Conservation (phyloP, 64 coral and sea anemone genomes). For the Porites australiensis region DNA sequence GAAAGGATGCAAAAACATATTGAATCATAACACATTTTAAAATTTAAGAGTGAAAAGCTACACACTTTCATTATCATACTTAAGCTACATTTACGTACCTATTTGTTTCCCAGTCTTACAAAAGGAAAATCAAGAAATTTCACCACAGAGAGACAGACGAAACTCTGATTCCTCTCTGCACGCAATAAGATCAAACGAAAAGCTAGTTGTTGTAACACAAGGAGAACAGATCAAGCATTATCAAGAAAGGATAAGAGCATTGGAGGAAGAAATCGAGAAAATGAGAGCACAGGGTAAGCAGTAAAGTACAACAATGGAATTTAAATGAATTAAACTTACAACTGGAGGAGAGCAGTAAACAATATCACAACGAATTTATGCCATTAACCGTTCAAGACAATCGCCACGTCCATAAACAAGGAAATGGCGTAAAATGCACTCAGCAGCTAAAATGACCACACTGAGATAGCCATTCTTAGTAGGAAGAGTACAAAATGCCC, state of each 20-base stretch:
- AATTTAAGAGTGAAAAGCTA: no score
- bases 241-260: neutral
- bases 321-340: neutral
- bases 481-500: no score
- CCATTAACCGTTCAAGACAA: no score
- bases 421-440: no score
- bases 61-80: neutral
- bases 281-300: neutral
- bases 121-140: neutral
- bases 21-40: no score
- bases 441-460: no score
- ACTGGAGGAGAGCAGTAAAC: neutral
- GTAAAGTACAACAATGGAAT: neutral
- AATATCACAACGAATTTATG: no score
- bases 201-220: no score
- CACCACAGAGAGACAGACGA: neutral
- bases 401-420: no score
- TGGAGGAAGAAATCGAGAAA: slow-evolving; percentile 2
- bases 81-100: neutral
- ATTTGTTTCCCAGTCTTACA: neutral
- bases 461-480: no score
- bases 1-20: no score
- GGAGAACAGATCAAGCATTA: neutral
- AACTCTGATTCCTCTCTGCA: neutral
- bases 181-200: neutral